phyloP scores from a whole-genome alignment of 2,888 invertebrate species.

The Ferrisia virgata region DNA sequence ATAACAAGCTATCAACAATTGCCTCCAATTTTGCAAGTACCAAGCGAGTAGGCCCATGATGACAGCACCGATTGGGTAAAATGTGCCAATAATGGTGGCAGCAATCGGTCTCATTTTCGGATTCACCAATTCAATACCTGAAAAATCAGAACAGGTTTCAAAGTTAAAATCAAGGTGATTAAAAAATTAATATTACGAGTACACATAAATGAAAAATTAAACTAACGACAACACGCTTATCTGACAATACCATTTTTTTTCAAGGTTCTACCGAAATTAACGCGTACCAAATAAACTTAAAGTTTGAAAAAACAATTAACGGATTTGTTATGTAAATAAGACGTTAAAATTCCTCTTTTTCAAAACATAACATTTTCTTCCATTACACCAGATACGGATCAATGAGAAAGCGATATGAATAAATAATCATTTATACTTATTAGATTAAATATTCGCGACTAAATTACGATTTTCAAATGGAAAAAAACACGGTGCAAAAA shows the following conservation, averaged over 20 bases:
- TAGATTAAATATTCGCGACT: too few species aligned
- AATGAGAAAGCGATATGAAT: too few species aligned
- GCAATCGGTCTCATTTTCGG: constrained; percentile 66
- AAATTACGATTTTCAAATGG: too few species aligned
- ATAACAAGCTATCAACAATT: constrained; percentile 64
- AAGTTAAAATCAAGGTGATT: neutral
- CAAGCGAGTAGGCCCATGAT: constrained; percentile 61
- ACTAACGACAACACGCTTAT: neutral
- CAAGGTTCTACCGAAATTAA: neutral
- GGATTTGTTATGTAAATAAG: neutral
- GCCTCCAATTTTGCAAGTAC: constrained; percentile 66
- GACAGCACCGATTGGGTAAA: constrained; percentile 65
- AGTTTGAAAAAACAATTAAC: neutral
- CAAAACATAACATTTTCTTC: too few species aligned
- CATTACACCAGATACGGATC: too few species aligned
- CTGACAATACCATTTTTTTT: neutral
- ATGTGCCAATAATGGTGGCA: constrained; percentile 58
- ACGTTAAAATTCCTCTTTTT: neutral
- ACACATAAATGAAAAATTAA: neutral
- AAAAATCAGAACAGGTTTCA: constrained; percentile 50
- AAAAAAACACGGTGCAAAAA: too few species aligned
- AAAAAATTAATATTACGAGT: neutral
- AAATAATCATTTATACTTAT: too few species aligned
- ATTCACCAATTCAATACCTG: constrained; percentile 74
- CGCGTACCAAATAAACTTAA: neutral